Base-by-base conservation (phyloP, 2,888 invertebrate species). In the Dryococelus australis region DNA sequence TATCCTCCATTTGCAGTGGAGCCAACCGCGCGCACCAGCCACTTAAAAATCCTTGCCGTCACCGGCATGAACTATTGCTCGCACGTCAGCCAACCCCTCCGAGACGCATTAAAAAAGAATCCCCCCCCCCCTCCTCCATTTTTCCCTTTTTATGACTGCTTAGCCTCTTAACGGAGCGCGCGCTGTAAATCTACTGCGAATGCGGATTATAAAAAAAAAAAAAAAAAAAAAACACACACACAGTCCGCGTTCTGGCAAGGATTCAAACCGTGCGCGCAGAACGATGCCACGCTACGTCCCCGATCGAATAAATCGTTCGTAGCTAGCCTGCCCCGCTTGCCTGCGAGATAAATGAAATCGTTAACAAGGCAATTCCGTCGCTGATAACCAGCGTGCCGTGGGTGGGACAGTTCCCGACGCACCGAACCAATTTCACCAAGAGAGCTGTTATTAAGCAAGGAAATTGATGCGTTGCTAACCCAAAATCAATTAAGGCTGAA, bases 81-180 rank as follows among this genome's bases (percentile, higher is more conserved):
- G 65, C 65, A 65, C 65, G 65, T 65, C 65, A 65, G 65, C 65
- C 65, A 65, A 65, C 65, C 65, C 13, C n/a, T n/a, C n/a, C 65
- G 65, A 24, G 65, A 65, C 65, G 20, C 65, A 20, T 24, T 12
- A 24, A 65, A 24, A 65, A 24, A 65, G 16, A 16, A 16, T 65
- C 65, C 65, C 65, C 20, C 65, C 24, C 20, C 65, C 20, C 65
- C 13, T 6, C 13, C 65, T 6, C 10, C 6, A 65, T n/a, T n/a
- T n/a, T n/a, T n/a, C n/a, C n/a, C n/a, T 65, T 65, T 65, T 65
- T 65, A 65, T 65, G 16, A 24, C 65, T 65, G 24, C 65, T 65
- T 20, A 65, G 65, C 65, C 65, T 65, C 65, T 65, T 16, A 65
- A 20, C 65, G 16, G 65, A 65, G 65, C 65, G 65, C 65, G 65